Base-by-base conservation (phyloP, 2,113 vertebrate genomes). In the Lasiurus cinereus region DNA sequence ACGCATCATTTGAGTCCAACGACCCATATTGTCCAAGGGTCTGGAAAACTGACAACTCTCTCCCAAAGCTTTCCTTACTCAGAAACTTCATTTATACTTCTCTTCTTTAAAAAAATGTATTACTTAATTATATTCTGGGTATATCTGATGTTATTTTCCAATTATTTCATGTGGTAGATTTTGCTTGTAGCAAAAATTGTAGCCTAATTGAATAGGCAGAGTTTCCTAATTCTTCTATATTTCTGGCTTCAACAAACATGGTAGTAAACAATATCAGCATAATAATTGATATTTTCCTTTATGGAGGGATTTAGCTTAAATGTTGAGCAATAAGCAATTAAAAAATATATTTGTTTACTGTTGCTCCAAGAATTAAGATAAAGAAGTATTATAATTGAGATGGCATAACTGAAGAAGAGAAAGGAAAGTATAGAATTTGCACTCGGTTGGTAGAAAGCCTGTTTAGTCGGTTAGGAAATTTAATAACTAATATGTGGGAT, bases 221-320 rank as follows among this genome's bases (percentile, higher is more conserved):
- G 18, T 78, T 95, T 90, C 33, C 56, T 66, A n/a, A 69, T 80
- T 85, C 31, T 93, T 67, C 56, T 33, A 16, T 8, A 77, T 69
- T 88, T 5, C 6, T 29, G 9, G 54, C 16, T 9, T 90, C n/a
- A 93, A 64, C 10, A 89, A 88, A 27, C 22, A 64, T 88, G 43
- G 4, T 59, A 48, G 5, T 11, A 92, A 54, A 83, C 7, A 92
- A 29, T 48, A 74, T 43, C 31, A 79, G 43, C 19, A 80, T 31
- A 50, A 84, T 19, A 80, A 93, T 1, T 69, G 31, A 54, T 46
- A 52, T 46, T 93, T 88, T 9, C 3, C 6, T 80, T 83, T 72
- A 19, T 43, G 31, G 89, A 85, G 5, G 67, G 8, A 90, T 3
- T 48, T n/a, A 22, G 29, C 16, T 46, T 83, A 5, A 46, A 54